Base-by-base conservation (phyloP, 2,797 vertebrate species). In the Knipowitschia caucasica region DNA sequence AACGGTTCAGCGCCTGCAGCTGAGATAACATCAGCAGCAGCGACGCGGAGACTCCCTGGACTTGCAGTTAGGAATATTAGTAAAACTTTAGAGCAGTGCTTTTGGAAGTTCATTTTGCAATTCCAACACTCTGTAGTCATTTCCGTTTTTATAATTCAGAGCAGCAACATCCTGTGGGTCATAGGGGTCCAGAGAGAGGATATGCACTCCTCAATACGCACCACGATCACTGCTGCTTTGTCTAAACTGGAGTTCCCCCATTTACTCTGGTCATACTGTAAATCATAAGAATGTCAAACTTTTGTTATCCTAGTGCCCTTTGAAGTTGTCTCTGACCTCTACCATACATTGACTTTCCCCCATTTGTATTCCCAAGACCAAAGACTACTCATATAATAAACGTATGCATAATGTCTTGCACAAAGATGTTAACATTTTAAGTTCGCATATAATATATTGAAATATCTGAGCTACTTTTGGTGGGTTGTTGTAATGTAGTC, bases 1-100 rank as follows among this genome's bases (percentile, higher is more conserved):
- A 89, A 88, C 75, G 84, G 71, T 82, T 75, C 73, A 82, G 67
- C 81, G 82, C 66, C 73, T 77, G 80, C 88, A 90, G 89, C 90
- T 91, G 89, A 89, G 83, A 87, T 82, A 89, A 88, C 81, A 88
- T 69, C 79, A 69, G 62, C 77, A 55, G 63, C 63, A 69, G 62
- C 77, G 54, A 62, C 63, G 58, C 74, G 62, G 56, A 59, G 59
- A 58, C 57, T 52, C 63, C 45, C 38, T 6, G 21, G 11, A 12
- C 4, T 6, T 34, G 31, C 31, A 34, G 42, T 17, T 26, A n/a
- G 2, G n/a, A 44, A 44, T 4, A 25, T 3, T 3, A 10, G 5
- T 12, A 21, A 18, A 18, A 29, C 2, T 20, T 15, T 15, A 2
- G 15, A 10, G 54, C 77, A 60, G 79, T 60, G 29, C 46, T 39